Conservation (phyloP, 2,888 invertebrate genomes). For the Strigamia transsilvanica region DNA sequence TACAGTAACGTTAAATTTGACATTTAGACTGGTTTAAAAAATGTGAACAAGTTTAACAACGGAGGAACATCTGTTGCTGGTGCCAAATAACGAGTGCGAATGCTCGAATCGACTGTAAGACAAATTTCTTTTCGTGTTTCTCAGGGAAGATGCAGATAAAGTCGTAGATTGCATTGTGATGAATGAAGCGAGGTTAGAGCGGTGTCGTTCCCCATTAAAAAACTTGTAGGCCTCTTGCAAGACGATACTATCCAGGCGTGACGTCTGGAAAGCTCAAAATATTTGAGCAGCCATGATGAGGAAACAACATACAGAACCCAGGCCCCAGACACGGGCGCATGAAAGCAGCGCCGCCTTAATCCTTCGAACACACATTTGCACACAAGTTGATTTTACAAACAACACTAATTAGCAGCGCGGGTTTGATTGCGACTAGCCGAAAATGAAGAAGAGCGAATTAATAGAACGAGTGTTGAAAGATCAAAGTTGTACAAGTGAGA, state of each 20-base stretch:
- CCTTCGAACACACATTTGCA: not conserved
- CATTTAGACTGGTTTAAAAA: too few species aligned
- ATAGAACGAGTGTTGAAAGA: too few species aligned
- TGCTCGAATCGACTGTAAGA: not conserved
- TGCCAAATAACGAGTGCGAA: too few species aligned
- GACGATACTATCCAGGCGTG: not conserved
- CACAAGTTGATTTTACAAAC: too few species aligned
- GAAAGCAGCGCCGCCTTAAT: not conserved
- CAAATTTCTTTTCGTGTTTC: conserved; percentile 9
- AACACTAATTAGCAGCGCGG: too few species aligned
- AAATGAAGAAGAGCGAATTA: too few species aligned
- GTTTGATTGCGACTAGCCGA: too few species aligned
- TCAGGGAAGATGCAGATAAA: conserved; percentile 5
- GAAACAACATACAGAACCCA: conserved; percentile 2
- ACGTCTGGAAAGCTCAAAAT: conserved; percentile 4
- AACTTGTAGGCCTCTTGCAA: conserved; percentile 9
- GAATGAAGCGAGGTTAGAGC: conserved; percentile 20
- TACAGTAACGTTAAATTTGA: too few species aligned
- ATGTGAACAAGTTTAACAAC: too few species aligned
- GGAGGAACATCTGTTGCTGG: too few species aligned
- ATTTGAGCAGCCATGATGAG: conserved; percentile 9
- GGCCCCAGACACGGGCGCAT: not conserved
- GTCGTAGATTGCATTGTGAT: not conserved
- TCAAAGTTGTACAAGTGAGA: too few species aligned
- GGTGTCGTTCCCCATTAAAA: conserved; percentile 7